These are phyloP conservation scores for Sebastes vulpes DNA, from an alignment of 2,797 vertebrate species.

Conservation along the genomic window DNA sequence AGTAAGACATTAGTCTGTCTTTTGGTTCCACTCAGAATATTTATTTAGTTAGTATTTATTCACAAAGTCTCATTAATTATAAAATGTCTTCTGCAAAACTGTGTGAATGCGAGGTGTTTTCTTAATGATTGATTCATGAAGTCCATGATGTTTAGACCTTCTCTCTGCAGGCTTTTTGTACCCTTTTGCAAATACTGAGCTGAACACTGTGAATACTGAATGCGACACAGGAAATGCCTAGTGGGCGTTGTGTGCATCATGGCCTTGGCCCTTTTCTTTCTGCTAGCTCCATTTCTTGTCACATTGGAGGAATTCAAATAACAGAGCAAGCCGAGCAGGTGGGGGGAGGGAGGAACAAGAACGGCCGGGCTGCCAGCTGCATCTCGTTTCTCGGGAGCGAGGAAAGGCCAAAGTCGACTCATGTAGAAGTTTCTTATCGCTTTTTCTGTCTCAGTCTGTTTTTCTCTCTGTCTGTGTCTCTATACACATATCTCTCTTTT, in stretches of 20 bases:
- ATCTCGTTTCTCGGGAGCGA: neutral
- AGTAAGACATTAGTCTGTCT: neutral
- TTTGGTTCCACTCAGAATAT: no score
- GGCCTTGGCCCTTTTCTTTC: slow-evolving; percentile 39
- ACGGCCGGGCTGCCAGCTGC: slow-evolving; percentile 12
- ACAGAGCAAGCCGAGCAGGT: slow-evolving; percentile 37
- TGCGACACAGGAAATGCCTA: slow-evolving; percentile 29
- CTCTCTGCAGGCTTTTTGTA: neutral
- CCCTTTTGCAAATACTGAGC: slow-evolving; percentile 11
- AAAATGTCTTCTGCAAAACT: neutral
- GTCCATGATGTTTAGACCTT: neutral
- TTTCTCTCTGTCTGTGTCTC: neutral
- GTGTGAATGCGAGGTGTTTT: neutral
- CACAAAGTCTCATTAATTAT: neutral
- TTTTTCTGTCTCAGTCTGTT: neutral
- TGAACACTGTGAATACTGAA: slow-evolving; percentile 23
- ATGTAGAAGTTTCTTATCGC: neutral
- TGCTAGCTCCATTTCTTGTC: slow-evolving; percentile 47
- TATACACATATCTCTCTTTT: neutral
- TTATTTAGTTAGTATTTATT: neutral
- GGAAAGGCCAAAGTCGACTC: slow-evolving; percentile 30
- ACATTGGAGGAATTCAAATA: slow-evolving; percentile 51
- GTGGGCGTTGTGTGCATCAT: slow-evolving; percentile 36
- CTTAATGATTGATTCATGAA: neutral
- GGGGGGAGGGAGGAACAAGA: slow-evolving; percentile 15